Percentiles rank a stretch among this genome's conserved stretches.
phyloP scores from a whole-genome alignment of 2,797 vertebrate genomes.

The Eidolon dupreanum region DNA sequence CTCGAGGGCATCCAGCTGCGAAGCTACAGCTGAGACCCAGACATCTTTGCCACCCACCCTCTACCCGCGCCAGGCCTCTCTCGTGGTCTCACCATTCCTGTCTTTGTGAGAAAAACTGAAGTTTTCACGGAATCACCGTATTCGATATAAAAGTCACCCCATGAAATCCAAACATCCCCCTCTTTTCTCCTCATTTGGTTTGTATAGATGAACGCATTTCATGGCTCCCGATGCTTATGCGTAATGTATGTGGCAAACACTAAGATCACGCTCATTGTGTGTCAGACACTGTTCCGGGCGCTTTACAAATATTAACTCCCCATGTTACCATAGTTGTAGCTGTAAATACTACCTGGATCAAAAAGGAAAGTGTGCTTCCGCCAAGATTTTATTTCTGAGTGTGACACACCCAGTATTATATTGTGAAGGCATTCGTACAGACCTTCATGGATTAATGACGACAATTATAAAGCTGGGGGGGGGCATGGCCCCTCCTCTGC shows the following conservation, averaged over 20 bases:
- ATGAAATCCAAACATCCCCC: neutral
- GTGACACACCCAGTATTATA: neutral
- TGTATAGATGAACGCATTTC: neutral
- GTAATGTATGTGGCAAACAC: slow-evolving; percentile 11
- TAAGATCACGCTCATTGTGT: neutral
- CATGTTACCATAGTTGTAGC: neutral
- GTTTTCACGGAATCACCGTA: neutral
- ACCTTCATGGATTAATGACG: neutral
- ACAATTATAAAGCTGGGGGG: neutral
- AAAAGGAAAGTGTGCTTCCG: neutral
- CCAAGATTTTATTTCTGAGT: neutral
- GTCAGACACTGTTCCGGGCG: neutral
- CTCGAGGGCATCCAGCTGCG: neutral
- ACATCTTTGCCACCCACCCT: neutral
- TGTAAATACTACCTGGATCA: neutral
- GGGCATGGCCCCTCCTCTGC: neutral
- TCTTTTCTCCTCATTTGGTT: neutral
- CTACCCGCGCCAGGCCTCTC: neutral
- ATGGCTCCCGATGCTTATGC: neutral
- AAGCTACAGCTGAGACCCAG: neutral
- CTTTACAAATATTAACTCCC: neutral
- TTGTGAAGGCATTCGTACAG: neutral
- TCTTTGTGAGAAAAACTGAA: neutral
- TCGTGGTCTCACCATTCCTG: neutral
- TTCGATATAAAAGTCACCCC: neutral